These are phyloP conservation scores for Lithobates sylvaticus DNA, from an alignment of 2,797 vertebrate species.

Conservation along the genomic window DNA sequence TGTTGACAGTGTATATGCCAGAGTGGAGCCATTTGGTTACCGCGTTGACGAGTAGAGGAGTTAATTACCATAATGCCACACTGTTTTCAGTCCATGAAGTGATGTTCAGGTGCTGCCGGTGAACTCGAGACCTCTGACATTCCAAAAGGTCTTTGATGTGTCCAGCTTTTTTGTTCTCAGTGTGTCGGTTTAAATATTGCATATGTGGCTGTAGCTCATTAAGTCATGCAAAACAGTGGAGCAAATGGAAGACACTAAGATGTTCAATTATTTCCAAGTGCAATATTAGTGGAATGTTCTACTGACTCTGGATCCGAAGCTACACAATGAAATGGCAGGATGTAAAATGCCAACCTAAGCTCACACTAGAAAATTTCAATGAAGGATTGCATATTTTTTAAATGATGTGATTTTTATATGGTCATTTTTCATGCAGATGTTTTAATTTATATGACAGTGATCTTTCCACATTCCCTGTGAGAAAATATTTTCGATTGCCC, in stretches of 20 bases:
- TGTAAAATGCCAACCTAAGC: constrained; percentile 77
- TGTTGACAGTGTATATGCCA: constrained; percentile 74
- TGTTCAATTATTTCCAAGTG: constrained; percentile 78
- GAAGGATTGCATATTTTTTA: constrained; percentile 86
- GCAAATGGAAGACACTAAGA: constrained; percentile 77
- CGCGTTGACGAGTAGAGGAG: constrained; percentile 76
- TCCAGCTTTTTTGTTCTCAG: constrained; percentile 77
- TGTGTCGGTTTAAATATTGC: constrained; percentile 80
- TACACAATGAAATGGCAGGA: constrained; percentile 76
- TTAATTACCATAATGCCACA: constrained; percentile 78
- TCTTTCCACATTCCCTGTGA: constrained; percentile 83
- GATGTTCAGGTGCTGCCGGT: constrained; percentile 78
- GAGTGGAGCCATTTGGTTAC: constrained; percentile 76
- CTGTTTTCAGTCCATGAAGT: constrained; percentile 78
- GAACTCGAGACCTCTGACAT: constrained; percentile 77
- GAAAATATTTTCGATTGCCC: constrained; percentile 77
- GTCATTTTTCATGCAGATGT: constrained; percentile 81
- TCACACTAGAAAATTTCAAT: constrained; percentile 77
- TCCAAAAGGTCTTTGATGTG: constrained; percentile 75
- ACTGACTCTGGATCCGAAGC: constrained; percentile 80
- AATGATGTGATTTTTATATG: constrained; percentile 75
- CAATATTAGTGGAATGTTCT: constrained; percentile 86
- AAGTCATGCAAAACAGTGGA: constrained; percentile 78
- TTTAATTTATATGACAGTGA: constrained; percentile 84
- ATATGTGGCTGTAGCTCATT: constrained; percentile 76